These are phyloP conservation scores for Miltochrista miniata DNA, from an alignment of 2,888 invertebrate genomes.

Conservation along the genomic window DNA sequence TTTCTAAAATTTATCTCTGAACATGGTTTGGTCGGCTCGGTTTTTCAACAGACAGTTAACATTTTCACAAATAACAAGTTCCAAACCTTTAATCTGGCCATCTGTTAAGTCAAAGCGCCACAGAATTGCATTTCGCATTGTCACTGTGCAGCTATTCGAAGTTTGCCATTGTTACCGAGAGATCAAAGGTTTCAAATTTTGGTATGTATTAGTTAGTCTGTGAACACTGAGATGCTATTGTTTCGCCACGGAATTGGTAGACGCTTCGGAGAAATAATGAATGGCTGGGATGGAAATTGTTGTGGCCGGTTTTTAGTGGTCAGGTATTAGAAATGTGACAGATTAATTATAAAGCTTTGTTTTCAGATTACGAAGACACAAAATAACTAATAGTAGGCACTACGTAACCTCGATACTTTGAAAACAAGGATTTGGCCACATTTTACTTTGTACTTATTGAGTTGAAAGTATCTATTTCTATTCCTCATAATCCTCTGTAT, in stretches of 20 bases:
- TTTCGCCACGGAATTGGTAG: background rate
- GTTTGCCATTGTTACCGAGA: conserved; percentile 29
- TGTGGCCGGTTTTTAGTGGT: background rate
- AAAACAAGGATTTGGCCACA: too few species aligned
- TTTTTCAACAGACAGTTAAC: too few species aligned
- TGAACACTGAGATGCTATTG: conserved; percentile 18
- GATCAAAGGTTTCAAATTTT: conserved; percentile 32
- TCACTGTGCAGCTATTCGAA: conserved; percentile 29
- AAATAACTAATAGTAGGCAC: too few species aligned
- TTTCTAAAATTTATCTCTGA: too few species aligned
- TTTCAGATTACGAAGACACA: too few species aligned
- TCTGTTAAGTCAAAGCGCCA: conserved; percentile 15
- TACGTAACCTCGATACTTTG: too few species aligned
- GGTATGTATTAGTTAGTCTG: conserved; percentile 21
- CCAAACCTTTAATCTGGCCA: conserved; percentile 27
- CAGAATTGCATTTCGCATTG: conserved; percentile 34
- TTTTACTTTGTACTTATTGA: too few species aligned
- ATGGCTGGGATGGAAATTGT: background rate
- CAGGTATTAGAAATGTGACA: too few species aligned
- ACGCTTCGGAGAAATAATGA: background rate
- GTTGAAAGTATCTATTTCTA: too few species aligned
- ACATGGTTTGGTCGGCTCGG: too few species aligned
- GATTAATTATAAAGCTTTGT: too few species aligned
- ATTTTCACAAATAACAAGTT: background rate
- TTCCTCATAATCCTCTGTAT: too few species aligned